Base-by-base conservation (phyloP, 2,888 invertebrate genomes). In the Cynaeus angustus region DNA sequence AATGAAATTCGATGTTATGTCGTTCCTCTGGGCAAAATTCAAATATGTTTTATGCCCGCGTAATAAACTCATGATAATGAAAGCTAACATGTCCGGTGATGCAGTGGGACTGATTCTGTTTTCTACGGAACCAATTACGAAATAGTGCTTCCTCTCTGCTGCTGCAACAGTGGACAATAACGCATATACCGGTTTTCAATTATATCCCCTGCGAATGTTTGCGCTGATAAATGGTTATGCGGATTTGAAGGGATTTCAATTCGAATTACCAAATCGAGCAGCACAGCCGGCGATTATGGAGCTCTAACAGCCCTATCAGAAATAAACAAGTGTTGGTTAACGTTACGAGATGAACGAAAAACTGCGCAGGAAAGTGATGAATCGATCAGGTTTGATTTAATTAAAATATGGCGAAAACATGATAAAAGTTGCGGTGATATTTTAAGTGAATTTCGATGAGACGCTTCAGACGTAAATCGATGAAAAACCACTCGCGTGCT, bases 161-260 rank as follows among this genome's bases (percentile, higher is more conserved):
- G 33, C 33, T 67, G 67, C 70, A 71, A 71, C 67, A 62, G 56
- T 66, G 70, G 46, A 66, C 66, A 71, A 71, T 71, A 70, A 65
- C 59, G 41, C 66, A 70, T 21, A 21, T 70, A 55, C 66, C 70
- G 70, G 61, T 70, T 70, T 70, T 70, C 70, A 70, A 70, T 70
- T 70, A 70, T 58, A 70, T 52, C 53, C 70, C 66, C 59, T 59
- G 52, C 59, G 48, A 70, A 70, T 70, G 70, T 61, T 53, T 70
- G 66, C 53, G 26, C 70, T 70, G 66, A 70, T 70, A 66, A 70
- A 70, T 66, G 70, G 59, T 70, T 61, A 70, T 70, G 46, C 46
- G 66, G 70, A 70, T 70, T 66, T 53, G 66, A 70, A 45, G 45
- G 70, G 70, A 70, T 70, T 66, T 70, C 70, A 66, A 70, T 70